Conservation (phyloP, 2,113 vertebrate genomes). For the Crotophaga sulcirostris region DNA sequence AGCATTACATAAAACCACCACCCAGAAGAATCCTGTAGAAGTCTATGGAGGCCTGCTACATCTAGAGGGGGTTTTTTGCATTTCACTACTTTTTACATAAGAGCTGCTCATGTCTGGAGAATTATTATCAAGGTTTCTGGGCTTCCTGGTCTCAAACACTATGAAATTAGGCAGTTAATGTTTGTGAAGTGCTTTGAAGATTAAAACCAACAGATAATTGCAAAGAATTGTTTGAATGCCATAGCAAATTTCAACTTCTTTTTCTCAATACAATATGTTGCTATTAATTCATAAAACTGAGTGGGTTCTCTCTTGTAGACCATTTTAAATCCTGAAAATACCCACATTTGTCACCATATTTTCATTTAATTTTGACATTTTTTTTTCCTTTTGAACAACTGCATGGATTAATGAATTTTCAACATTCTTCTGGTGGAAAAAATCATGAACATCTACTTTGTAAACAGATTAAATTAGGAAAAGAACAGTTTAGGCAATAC, state of each 20-base stretch:
- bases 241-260: conserved; percentile 8
- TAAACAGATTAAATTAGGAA: not conserved
- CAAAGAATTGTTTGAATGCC: not conserved
- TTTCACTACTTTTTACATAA: conserved; percentile 57
- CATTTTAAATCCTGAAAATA: conserved; percentile 45
- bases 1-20: conserved; percentile 31
- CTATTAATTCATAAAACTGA: conserved; percentile 31
- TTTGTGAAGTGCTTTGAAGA: conserved; percentile 43
- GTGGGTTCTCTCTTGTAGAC: conserved; percentile 28
- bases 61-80: conserved; percentile 29
- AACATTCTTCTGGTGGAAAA: not conserved
- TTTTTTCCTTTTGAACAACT: not conserved
- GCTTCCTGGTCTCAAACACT: conserved; percentile 8
- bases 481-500: not conserved
- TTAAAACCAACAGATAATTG: conserved; percentile 33
- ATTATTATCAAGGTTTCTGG: conserved; percentile 37
- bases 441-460: not conserved
- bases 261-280: not conserved
- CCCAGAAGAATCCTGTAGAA: not conserved
- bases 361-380: conserved; percentile 36
- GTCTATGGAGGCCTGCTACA: not conserved
- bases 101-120: conserved; percentile 41
- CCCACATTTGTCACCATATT: conserved; percentile 44
- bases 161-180: not conserved
- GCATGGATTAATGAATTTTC: not conserved